phyloP scores from a whole-genome alignment of 2,797 vertebrate genomes.

The Sebastiscus albofasciatus region DNA sequence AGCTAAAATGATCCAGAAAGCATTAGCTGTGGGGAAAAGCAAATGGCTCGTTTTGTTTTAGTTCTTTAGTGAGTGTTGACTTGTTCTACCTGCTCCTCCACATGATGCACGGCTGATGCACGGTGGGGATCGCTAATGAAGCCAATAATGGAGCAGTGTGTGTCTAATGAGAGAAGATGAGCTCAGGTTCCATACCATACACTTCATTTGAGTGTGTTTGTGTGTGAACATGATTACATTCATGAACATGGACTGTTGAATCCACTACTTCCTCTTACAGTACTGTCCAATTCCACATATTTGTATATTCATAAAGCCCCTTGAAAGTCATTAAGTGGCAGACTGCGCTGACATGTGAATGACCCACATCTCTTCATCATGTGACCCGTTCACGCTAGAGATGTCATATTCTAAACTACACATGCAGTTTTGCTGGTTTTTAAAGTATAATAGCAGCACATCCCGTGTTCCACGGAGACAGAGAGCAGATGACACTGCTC shows the following conservation, averaged over 20 bases:
- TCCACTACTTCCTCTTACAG: neutral
- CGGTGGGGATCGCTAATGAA: conserved; percentile 68
- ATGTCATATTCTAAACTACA: conserved; percentile 12
- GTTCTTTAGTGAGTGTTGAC: conserved; percentile 22
- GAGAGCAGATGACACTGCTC: conserved; percentile 52
- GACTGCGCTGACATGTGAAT: neutral
- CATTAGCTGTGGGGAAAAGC: conserved; percentile 26
- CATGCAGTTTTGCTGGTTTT: neutral
- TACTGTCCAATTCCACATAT: neutral
- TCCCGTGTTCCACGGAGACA: conserved; percentile 24
- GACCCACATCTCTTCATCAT: neutral
- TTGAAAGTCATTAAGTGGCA: conserved; percentile 8
- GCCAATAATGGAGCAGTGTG: conserved; percentile 72
- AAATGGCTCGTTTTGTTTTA: conserved; percentile 26
- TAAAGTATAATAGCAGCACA: conserved; percentile 29
- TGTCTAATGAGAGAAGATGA: conserved; percentile 71
- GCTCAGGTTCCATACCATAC: conserved; percentile 36
- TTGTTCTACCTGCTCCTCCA: conserved; percentile 42
- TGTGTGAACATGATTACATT: conserved; percentile 24
- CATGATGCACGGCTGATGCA: conserved; percentile 69
- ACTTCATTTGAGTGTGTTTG: conserved; percentile 38
- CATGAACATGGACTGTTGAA: conserved; percentile 5
- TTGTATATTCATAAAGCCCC: neutral
- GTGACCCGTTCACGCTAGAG: neutral
- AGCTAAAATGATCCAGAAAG: conserved; percentile 22